Conservation (phyloP, 2,888 invertebrate genomes). For the Drosophila demipolita region DNA sequence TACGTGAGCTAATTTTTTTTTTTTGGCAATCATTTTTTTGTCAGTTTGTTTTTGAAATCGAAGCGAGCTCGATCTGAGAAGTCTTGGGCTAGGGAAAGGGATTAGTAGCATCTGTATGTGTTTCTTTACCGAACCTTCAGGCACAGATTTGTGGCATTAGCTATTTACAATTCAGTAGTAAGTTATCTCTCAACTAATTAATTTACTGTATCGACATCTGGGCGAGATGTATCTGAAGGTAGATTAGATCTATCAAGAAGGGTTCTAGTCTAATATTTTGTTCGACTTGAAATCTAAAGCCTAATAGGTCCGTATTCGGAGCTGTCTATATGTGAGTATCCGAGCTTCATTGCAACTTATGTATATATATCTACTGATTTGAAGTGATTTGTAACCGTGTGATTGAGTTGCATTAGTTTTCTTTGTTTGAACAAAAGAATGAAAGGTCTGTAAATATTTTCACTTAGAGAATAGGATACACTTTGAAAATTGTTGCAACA, state of each 20-base stretch:
- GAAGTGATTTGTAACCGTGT: background rate
- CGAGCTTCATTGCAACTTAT: background rate
- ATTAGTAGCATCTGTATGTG: background rate
- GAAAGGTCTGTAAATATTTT: background rate
- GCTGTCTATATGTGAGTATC: background rate
- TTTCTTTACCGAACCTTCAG: background rate
- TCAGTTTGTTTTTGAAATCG: constrained; percentile 18
- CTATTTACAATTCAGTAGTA: background rate
- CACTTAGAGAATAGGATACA: background rate
- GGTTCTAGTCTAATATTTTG: background rate
- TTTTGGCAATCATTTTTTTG: constrained; percentile 11
- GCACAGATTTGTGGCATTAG: background rate
- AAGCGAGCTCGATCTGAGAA: background rate
- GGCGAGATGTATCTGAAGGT: background rate
- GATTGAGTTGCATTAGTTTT: background rate
- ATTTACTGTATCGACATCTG: background rate
- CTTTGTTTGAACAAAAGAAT: background rate
- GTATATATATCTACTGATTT: background rate
- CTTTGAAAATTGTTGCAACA: background rate
- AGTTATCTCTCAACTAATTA: background rate
- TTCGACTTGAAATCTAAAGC: too few species aligned
- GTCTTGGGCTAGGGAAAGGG: background rate
- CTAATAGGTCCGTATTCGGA: background rate
- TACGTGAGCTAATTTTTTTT: constrained; percentile 38
- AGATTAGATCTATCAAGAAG: background rate